Percentiles rank a stretch among this genome's conserved stretches.
These are phyloP conservation scores for Ispidina lecontei DNA, from an alignment of 2,797 vertebrate genomes.

Conservation along the genomic window DNA sequence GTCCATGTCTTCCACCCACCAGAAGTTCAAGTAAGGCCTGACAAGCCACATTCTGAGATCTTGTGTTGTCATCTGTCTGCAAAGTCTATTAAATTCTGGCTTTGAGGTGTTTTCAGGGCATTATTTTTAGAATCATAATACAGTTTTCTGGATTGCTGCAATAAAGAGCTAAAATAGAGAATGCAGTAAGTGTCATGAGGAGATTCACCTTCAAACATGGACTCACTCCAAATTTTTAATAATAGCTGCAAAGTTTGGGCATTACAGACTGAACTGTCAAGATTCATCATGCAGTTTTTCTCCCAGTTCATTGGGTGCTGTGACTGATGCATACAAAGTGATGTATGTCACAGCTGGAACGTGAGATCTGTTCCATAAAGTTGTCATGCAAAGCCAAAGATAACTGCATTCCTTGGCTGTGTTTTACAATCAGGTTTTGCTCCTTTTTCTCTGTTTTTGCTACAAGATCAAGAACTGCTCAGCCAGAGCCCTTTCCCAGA, in stretches of 20 bases:
- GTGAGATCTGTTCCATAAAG: neutral
- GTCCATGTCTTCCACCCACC: neutral
- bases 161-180: conserved; percentile 1
- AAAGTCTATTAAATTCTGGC: conserved; percentile 13
- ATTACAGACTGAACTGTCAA: neutral
- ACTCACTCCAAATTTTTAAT: neutral
- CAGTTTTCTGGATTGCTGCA: neutral
- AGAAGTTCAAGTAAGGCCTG: conserved; percentile 4
- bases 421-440: neutral
- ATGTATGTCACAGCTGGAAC: conserved; percentile 12
- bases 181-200: neutral
- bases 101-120: conserved; percentile 15
- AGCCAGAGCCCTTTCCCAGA: neutral
- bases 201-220: neutral
- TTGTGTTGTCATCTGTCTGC: neutral
- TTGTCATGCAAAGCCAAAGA: neutral
- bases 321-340: conserved; percentile 18
- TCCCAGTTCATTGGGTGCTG: neutral
- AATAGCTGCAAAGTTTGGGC: neutral
- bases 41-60: neutral
- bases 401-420: neutral
- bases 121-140: conserved; percentile 44
- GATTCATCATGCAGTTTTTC: neutral
- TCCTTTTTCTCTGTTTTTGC: neutral
- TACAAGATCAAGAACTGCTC: neutral